Evolutionary conservation across 2,113 vertebrate genomes (phyloP), one percentile per base, ranked within the genome.

Genomic region (Tamias sibiricus): DNA sequence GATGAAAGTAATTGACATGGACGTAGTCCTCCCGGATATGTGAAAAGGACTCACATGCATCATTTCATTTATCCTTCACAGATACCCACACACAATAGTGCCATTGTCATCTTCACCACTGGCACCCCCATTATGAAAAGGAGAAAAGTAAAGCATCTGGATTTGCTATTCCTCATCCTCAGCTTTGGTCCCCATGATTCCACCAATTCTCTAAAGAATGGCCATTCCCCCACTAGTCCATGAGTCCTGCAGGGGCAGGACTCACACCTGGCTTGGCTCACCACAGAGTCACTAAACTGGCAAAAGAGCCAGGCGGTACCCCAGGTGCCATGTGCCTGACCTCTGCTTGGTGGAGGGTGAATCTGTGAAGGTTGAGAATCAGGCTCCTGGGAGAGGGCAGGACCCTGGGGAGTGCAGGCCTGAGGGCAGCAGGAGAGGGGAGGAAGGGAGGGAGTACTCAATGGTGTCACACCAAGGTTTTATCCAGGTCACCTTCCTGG

Each of bases 151-250:
- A 66, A 37, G 3, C 5, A 44, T 24, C 85, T 32, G 14, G 12
- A 44, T 26, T 66, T 35, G 4, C 71, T 2, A 6, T 4, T 49
- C 47, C 44, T 12, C 5, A 19, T 32, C 37, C 62, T 79, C 2
- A 0, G 71, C 68, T 4, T 19, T 42, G 16, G 40, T 17, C 40
- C 16, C 57, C 13, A 13, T 0, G 16, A 47, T 20, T 35, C n/a
- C 64, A 24, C 42, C n/a, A 44, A 59, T 26, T 10, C 5, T 30
- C 77, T 37, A 17, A 68, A 49, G 37, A 24, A 80, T 2, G 44
- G n/a, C 26, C 0, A 42, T 19, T 2, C 47, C 11, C 28, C 13
- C 66, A 10, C 32, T 14, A 8, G 35, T 16, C 52, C 3, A 0
- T 10, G 42, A 40, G 49, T 13, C 59, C 74, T 17, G 32, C 81